Evolutionary conservation across 2,113 vertebrate species (phyloP).

Genomic region (Galbula dea): DNA sequence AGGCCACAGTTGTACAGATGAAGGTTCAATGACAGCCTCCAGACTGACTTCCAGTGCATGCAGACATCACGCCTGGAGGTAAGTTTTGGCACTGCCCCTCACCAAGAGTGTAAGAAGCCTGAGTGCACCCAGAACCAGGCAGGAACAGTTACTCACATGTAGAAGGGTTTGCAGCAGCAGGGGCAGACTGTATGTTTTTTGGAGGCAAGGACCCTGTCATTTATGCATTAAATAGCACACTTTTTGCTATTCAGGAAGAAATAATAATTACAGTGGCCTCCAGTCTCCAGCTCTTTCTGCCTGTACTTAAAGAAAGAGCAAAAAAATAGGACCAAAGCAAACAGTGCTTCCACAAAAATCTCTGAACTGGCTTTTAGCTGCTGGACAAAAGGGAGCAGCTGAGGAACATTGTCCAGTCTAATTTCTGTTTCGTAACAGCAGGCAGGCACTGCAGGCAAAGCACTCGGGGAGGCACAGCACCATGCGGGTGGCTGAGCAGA

Average conservation of each 20-base stretch:
- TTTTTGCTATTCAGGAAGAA: constrained; percentile 17
- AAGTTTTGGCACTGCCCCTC: background rate
- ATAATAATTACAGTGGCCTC: constrained; percentile 29
- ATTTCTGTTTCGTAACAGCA: background rate
- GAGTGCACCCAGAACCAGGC: background rate
- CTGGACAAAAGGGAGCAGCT: background rate
- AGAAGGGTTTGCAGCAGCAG: background rate
- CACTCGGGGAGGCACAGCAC: background rate
- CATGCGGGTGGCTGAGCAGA: background rate
- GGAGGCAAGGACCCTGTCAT: background rate
- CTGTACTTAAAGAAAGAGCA: background rate
- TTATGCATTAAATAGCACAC: background rate
- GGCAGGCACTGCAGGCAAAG: background rate
- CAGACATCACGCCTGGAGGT: fast-evolving
- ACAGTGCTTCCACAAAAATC: background rate
- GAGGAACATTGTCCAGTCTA: background rate
- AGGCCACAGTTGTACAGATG: fast-evolving
- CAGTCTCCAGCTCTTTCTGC: background rate
- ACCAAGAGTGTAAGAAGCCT: background rate
- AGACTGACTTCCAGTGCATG: background rate
- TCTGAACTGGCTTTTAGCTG: constrained; percentile 17
- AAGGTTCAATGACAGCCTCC: background rate
- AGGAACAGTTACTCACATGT: background rate
- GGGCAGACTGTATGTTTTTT: background rate
- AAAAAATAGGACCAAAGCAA: constrained; percentile 8